phyloP scores from a whole-genome alignment of 2,888 invertebrate genomes.

The Antitype chi region DNA sequence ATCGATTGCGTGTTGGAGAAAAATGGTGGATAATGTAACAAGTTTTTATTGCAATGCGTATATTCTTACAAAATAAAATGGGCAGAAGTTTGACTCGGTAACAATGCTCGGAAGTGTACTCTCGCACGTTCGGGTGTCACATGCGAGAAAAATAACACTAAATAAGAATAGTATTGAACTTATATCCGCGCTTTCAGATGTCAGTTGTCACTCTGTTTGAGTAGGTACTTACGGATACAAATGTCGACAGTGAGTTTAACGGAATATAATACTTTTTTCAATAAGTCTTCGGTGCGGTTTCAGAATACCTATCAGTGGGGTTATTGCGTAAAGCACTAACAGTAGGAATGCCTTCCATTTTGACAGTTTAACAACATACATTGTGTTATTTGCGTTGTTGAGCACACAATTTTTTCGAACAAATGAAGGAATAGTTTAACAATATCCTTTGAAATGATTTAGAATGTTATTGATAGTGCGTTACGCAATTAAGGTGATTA shows the following conservation, averaged over 20 bases:
- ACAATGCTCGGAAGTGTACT: slow-evolving; percentile 18
- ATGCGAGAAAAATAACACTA: slow-evolving; percentile 2
- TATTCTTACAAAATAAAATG: slow-evolving; percentile 17
- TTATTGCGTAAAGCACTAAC: too few species aligned
- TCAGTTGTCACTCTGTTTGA: slow-evolving; percentile 9
- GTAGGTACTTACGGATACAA: slow-evolving; percentile 10
- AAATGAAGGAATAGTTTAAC: too few species aligned
- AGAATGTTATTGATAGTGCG: too few species aligned
- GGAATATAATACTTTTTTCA: neutral
- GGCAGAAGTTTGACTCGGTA: slow-evolving; percentile 39
- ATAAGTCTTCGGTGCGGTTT: neutral
- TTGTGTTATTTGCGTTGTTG: too few species aligned
- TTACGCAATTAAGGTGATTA: too few species aligned
- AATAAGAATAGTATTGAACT: neutral
- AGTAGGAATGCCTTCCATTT: too few species aligned
- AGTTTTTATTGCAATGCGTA: slow-evolving; percentile 50
- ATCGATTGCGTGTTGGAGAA: slow-evolving; percentile 51
- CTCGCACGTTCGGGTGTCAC: neutral
- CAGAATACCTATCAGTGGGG: too few species aligned
- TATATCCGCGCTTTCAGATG: slow-evolving; percentile 17
- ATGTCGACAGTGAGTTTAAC: neutral
- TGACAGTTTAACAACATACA: too few species aligned
- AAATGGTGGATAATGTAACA: slow-evolving; percentile 49
- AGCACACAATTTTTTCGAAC: too few species aligned
- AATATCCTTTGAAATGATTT: too few species aligned